Evolutionary conservation across 2,797 vertebrate genomes (phyloP), one percentile per base, ranked within the genome.

Genomic region (Thamnophis elegans): DNA sequence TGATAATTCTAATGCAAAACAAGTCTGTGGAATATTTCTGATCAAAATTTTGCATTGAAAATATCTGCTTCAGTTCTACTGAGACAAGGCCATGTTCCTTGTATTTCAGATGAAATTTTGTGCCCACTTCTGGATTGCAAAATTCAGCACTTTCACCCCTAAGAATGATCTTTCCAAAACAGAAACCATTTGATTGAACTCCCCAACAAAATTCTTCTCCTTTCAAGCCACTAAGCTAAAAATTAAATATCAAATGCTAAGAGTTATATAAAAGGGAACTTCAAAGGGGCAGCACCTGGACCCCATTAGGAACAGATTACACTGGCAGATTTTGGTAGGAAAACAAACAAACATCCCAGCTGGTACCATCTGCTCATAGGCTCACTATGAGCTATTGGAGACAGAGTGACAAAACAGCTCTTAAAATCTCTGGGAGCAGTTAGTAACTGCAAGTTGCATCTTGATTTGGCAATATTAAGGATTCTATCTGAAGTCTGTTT

Each of bases 201-300:
- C 25, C 25, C 54, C 54, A 68, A 68, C 86, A 93, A 88, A 90
- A 91, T 87, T 54, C n/a, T 56, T 90, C n/a, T 58, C 55, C 78
- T 88, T 82, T 82, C n/a, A 91, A 56, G n/a, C 65, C 78, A 59
- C 22, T 26, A 53, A 47, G 10, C 42, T 82, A 88, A 56, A 90
- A 90, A 88, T 12, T 20, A n/a, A 90, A 60, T 22, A 26, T 56
- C n/a, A 88, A 55, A 91, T 91, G 88, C 56, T 42, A 26, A 42
- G 54, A 93, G 85, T 88, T 93, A 51, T 58, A 88, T 88, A 82
- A 90, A 90, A 87, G 59, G 85, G 60, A 87, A 88, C 65, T 93
- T 93, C 92, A 93, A 93, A 93, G 56, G 55, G 42, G 55, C 89
- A 55, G n/a, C 92, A 93, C 85, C 89, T 91, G 92, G 59, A 55